Evolutionary conservation across 2,888 invertebrate species (phyloP).

Genomic region (Anoncus sp.): DNA sequence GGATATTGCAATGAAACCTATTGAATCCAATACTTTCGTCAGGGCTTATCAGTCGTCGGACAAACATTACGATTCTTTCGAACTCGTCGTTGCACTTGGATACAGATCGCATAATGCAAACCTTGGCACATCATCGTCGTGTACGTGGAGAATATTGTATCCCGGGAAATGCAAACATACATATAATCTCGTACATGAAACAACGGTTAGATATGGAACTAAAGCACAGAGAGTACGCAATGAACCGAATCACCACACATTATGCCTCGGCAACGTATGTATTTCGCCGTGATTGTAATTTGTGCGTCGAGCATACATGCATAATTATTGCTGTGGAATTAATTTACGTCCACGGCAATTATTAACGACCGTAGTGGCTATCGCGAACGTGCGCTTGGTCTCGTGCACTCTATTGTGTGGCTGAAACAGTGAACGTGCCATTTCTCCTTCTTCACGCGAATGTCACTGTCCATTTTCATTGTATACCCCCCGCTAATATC

Average conservation of each 20-base stretch:
- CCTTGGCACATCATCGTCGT: conserved; percentile 28
- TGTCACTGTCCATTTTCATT: conserved; percentile 14
- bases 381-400: conserved; percentile 39
- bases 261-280: conserved; percentile 70
- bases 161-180: conserved; percentile 66
- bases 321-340: conserved; percentile 78
- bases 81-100: background rate
- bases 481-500: background rate
- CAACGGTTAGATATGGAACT: conserved; percentile 52
- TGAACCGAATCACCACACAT: conserved; percentile 77
- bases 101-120: conserved; percentile 30
- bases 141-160: conserved; percentile 40
- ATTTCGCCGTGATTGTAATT: conserved; percentile 77
- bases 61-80: background rate
- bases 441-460: conserved; percentile 40
- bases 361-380: conserved; percentile 71
- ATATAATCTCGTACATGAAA: conserved; percentile 64
- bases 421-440: background rate
- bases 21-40: too few species aligned
- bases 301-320: conserved; percentile 78
- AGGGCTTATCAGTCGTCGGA: too few species aligned
- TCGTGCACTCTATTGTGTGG: conserved; percentile 23
- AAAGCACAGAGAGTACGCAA: conserved; percentile 72
- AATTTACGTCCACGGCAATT: conserved; percentile 75
- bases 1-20: too few species aligned